Conservation (phyloP, 1,140 invertebrate species). For the Calliphora vicina region DNA sequence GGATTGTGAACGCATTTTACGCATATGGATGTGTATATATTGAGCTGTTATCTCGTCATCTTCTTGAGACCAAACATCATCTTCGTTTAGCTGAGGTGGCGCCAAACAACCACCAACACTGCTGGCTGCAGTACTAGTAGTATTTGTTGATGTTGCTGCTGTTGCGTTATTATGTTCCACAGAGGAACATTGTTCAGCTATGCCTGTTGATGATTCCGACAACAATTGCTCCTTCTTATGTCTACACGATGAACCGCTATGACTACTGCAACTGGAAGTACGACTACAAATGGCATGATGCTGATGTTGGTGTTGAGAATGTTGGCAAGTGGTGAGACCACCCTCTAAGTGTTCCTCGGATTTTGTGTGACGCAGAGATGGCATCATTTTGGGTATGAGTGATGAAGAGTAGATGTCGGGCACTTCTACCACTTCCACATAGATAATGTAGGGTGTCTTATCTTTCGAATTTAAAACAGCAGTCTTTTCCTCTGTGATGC, state of each 20-base stretch:
- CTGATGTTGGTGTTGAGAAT: constrained; percentile 17
- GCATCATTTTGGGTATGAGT: constrained; percentile 81
- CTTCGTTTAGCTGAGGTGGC: constrained; percentile 54
- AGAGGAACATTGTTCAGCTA: background rate
- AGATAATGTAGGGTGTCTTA: constrained; percentile 98
- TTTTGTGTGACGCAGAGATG: constrained; percentile 85
- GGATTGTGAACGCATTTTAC: constrained; percentile 69
- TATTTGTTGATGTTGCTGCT: background rate
- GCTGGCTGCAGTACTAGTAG: background rate
- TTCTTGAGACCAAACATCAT: constrained; percentile 86
- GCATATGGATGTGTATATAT: constrained; percentile 66
- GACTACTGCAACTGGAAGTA: constrained; percentile 54
- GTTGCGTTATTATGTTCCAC: constrained; percentile 7
- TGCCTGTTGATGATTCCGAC: constrained; percentile 36
- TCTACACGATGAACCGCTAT: constrained; percentile 45
- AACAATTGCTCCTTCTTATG: constrained; percentile 46
- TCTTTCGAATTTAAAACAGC: constrained; percentile 99
- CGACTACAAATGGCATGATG: constrained; percentile 45
- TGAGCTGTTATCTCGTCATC: constrained; percentile 85
- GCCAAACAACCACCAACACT: constrained; percentile 44
- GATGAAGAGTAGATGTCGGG: constrained; percentile 83
- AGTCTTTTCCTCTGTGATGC: constrained; percentile 88
- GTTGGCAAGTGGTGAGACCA: constrained; percentile 39
- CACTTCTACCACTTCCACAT: constrained; percentile 95
- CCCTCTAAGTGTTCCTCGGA: constrained; percentile 79